Conservation (phyloP, 2,888 invertebrate species). For the Formica aserva region DNA sequence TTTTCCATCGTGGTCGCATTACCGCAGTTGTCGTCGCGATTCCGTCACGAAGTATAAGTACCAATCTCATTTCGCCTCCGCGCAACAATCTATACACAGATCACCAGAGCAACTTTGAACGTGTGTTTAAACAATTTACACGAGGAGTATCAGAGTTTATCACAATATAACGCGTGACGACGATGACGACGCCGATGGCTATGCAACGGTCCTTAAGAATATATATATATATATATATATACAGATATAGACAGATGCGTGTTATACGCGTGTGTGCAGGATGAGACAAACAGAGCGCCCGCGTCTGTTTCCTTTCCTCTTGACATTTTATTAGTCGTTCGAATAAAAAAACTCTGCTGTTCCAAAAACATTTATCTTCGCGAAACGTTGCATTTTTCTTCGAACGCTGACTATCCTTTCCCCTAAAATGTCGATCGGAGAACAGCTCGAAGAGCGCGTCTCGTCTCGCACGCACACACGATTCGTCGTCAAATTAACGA, state of each 20-base stretch:
- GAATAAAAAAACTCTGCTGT: slow-evolving; percentile 26
- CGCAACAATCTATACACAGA: slow-evolving; percentile 46
- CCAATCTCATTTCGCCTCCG: slow-evolving; percentile 62
- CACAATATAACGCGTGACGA: slow-evolving; percentile 48
- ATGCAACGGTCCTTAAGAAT: slow-evolving; percentile 17
- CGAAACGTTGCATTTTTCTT: slow-evolving; percentile 42
- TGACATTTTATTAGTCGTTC: slow-evolving; percentile 50
- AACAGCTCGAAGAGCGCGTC: slow-evolving; percentile 20
- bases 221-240: slow-evolving; percentile 18
- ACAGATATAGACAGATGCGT: neutral
- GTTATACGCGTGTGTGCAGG: slow-evolving; percentile 13
- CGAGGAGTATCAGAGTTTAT: slow-evolving; percentile 29
- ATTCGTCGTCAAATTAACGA: slow-evolving; percentile 21
- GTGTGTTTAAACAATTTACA: slow-evolving; percentile 47
- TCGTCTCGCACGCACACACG: slow-evolving; percentile 16
- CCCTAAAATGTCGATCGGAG: slow-evolving; percentile 43
- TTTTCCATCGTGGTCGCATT: slow-evolving; percentile 15
- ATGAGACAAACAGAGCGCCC: slow-evolving; percentile 24
- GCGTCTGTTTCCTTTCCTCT: slow-evolving; percentile 42
- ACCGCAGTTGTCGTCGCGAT: slow-evolving; percentile 53
- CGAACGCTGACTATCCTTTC: slow-evolving; percentile 26
- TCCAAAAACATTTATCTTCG: neutral
- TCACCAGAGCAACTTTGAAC: slow-evolving; percentile 49
- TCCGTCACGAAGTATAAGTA: slow-evolving; percentile 52
- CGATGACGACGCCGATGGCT: slow-evolving; percentile 43